phyloP scores from a whole-genome alignment of 2,113 vertebrate species.

The Capreolus pygargus region DNA sequence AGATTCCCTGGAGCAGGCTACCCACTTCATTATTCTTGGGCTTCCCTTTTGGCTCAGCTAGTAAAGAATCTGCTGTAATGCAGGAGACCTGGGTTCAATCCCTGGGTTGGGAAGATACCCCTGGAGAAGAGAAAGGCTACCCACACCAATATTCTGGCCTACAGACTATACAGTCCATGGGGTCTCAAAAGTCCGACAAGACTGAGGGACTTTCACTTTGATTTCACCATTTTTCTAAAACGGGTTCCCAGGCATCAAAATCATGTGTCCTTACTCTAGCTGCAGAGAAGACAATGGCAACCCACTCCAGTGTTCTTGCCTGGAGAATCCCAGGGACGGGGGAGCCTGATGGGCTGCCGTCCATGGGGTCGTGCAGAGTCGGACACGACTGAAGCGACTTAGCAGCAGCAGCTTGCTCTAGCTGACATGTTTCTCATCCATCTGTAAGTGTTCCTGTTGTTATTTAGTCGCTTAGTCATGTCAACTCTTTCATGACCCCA shows the following conservation, averaged over 20 bases:
- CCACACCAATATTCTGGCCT: neutral
- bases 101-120: neutral
- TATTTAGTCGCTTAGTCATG: neutral
- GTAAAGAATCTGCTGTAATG: neutral
- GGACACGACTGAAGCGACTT: rapidly evolving
- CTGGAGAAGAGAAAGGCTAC: neutral
- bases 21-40: neutral
- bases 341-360: neutral
- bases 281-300: neutral
- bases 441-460: neutral
- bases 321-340: neutral
- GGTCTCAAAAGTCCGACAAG: neutral
- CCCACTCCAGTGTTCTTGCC: neutral
- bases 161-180: neutral
- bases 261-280: neutral
- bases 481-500: rapidly evolving
- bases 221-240: neutral
- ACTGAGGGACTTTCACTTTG: neutral
- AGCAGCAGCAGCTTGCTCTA: neutral
- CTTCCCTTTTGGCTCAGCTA: neutral
- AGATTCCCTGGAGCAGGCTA: neutral
- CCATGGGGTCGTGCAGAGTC: neutral
- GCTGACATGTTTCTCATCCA: constrained; percentile 28
- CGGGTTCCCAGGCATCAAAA: neutral
- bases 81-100: neutral